Conservation (phyloP, 2,113 vertebrate species). For the Chionodraco myersi region DNA sequence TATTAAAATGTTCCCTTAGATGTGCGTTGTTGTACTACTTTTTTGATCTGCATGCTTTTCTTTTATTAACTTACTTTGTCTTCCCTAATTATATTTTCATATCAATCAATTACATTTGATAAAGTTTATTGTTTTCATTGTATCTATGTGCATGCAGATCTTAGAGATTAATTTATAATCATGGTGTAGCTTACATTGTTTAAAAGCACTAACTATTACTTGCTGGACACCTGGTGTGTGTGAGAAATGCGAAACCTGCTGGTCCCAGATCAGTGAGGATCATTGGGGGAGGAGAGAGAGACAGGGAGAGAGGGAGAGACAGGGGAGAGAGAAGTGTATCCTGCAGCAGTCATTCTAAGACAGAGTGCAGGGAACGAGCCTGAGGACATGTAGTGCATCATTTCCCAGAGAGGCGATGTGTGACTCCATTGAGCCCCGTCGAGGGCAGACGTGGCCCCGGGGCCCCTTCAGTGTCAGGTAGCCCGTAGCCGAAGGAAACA, state of each 20-base stretch:
- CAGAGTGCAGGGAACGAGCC: background rate
- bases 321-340: background rate
- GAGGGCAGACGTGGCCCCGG: conserved; percentile 41
- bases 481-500: background rate
- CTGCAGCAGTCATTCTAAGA: conserved; percentile 9
- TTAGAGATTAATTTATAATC: background rate
- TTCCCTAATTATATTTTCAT: too few species aligned
- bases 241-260: conserved; percentile 51
- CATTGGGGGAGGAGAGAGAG: conserved; percentile 53
- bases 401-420: background rate
- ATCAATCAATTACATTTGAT: too few species aligned
- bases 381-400: background rate
- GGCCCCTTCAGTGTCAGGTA: conserved; percentile 23
- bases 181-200: background rate
- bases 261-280: conserved; percentile 48
- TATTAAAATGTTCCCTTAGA: background rate
- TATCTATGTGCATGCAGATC: too few species aligned
- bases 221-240: conserved; percentile 30
- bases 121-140: too few species aligned
- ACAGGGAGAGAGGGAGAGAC: conserved; percentile 28
- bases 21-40: background rate
- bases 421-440: background rate
- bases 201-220: background rate
- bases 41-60: background rate
- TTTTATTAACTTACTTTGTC: background rate